These are phyloP conservation scores for Nephila pilipes DNA, from an alignment of 1,140 invertebrate genomes.

Conservation along the genomic window DNA sequence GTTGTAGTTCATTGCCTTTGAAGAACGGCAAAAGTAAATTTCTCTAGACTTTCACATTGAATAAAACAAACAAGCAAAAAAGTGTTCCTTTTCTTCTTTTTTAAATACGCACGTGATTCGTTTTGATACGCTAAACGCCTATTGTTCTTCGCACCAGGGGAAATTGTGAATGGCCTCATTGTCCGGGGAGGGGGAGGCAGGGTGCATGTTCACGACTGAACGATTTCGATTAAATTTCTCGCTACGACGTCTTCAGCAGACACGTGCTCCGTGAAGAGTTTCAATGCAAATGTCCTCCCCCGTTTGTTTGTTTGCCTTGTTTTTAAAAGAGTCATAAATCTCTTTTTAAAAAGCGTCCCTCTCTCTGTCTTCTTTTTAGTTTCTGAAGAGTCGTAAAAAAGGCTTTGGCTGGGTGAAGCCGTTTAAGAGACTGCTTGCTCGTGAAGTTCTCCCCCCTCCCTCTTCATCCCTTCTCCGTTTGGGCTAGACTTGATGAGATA, in stretches of 20 bases:
- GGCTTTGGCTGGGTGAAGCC: constrained; percentile 32
- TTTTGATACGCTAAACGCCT: constrained; percentile 46
- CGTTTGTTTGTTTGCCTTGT: constrained; percentile 54
- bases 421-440: not conserved
- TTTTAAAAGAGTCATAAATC: constrained; percentile 47
- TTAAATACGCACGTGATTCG: constrained; percentile 28
- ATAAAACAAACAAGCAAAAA: not conserved
- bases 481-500: not conserved
- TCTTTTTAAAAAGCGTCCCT: constrained; percentile 13
- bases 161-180: constrained; percentile 25
- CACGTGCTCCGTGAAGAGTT: constrained; percentile 31
- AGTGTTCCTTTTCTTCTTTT: constrained; percentile 4
- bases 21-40: constrained; percentile 6
- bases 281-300: constrained; percentile 9
- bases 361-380: not conserved
- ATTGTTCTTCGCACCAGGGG: constrained; percentile 43
- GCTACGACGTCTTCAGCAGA: constrained; percentile 7
- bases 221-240: constrained; percentile 48
- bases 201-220: constrained; percentile 18
- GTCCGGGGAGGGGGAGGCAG: not conserved
- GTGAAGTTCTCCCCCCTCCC: not conserved
- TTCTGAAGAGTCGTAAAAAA: constrained; percentile 39
- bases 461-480: not conserved
- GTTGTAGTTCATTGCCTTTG: constrained; percentile 7
- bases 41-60: constrained; percentile 1